These are phyloP conservation scores for Anthrax anthrax DNA, from an alignment of 2,888 invertebrate species.

Conservation along the genomic window DNA sequence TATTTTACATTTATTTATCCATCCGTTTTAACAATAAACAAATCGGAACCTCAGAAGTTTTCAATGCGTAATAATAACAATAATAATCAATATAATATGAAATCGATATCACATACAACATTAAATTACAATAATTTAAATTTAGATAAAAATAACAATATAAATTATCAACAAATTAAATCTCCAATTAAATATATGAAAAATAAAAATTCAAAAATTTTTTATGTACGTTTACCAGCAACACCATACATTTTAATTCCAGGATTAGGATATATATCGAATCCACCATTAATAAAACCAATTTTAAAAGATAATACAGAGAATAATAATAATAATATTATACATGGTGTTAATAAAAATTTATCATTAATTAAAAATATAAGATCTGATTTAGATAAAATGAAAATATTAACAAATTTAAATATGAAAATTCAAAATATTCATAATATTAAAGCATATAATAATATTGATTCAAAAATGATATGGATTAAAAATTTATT, in stretches of 20 bases:
- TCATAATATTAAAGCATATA: not conserved
- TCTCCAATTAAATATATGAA: slow-evolving; percentile 1
- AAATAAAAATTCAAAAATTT: slow-evolving; percentile 64
- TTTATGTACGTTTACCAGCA: slow-evolving; percentile 72
- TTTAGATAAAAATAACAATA: no score
- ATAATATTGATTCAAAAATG: not conserved
- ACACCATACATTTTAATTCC: slow-evolving; percentile 76
- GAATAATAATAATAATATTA: no score
- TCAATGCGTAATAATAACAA: no score
- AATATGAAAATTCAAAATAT: not conserved
- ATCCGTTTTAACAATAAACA: no score
- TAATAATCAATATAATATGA: no score
- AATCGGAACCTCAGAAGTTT: no score
- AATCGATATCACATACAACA: no score
- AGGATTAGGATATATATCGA: slow-evolving; percentile 70
- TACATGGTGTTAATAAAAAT: no score
- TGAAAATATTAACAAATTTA: no score
- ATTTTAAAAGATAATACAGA: slow-evolving; percentile 11
- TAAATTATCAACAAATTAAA: not conserved
- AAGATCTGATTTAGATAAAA: no score
- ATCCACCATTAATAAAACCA: slow-evolving; percentile 42
- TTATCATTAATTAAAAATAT: no score
- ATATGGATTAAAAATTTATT: not conserved
- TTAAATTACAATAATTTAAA: no score
- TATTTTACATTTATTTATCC: not conserved